Evolutionary conservation across 1,140 invertebrate species (phyloP).

Genomic region (Camponotus vicinus): DNA sequence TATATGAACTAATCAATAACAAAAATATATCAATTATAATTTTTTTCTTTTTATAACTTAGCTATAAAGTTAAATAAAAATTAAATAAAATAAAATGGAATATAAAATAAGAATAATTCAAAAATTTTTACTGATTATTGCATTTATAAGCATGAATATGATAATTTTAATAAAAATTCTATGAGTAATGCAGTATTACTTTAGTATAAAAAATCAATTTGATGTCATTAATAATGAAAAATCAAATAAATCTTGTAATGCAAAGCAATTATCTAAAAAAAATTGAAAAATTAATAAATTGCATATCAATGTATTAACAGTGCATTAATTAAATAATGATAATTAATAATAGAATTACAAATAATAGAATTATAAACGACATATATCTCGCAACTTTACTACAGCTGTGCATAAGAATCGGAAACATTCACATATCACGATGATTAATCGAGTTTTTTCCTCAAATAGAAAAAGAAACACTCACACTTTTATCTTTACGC

Average conservation of each 20-base stretch:
- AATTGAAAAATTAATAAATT: slow-evolving; percentile 7
- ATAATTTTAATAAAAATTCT: neutral
- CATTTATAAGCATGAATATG: neutral
- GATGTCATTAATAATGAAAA: neutral
- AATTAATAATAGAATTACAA: neutral
- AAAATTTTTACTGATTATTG: neutral
- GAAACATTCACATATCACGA: neutral
- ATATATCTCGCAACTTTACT: neutral
- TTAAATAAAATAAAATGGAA: neutral
- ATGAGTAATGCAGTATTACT: neutral
- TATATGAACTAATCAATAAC: neutral
- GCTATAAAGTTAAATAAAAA: neutral
- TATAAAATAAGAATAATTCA: neutral
- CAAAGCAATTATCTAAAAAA: neutral
- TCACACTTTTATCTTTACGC: slow-evolving; percentile 26
- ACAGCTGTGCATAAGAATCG: too few species aligned
- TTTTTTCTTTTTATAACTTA: neutral
- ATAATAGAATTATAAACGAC: neutral
- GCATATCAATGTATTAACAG: neutral
- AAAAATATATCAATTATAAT: neutral
- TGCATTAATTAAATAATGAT: neutral
- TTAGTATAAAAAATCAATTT: neutral
- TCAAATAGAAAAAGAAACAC: neutral
- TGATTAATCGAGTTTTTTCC: neutral
- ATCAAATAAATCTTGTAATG: neutral